A percentile compares a stretch with the other conserved stretches of the same genome.
Evolutionary conservation across 1,140 invertebrate genomes (phyloP).

Genomic region (Nasonia longicornis): DNA sequence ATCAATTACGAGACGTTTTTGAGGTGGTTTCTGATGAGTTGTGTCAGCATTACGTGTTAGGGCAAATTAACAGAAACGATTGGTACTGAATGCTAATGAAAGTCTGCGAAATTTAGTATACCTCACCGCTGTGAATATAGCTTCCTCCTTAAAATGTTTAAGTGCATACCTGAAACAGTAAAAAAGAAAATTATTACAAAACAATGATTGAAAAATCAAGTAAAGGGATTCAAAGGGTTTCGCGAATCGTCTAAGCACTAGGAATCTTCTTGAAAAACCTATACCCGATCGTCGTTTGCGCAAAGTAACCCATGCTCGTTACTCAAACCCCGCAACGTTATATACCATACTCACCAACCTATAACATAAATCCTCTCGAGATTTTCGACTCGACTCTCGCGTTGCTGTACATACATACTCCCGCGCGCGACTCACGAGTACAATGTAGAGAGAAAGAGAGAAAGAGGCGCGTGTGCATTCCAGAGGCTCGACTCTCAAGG

Average conservation of each 20-base stretch:
- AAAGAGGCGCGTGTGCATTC: conserved; percentile 48
- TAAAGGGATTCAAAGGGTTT: no score
- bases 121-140: background rate
- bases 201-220: no score
- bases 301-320: background rate
- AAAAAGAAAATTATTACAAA: background rate
- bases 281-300: background rate
- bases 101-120: background rate
- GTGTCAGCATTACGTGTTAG: background rate
- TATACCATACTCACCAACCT: background rate
- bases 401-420: background rate
- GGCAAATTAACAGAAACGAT: background rate
- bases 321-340: background rate
- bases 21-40: no score
- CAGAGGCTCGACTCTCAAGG: conserved; percentile 53
- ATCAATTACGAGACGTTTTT: no score
- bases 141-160: background rate
- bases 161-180: background rate
- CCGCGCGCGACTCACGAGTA: conserved; percentile 44
- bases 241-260: no score
- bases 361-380: conserved; percentile 7
- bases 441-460: conserved; percentile 43
- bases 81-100: background rate
- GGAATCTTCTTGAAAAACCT: background rate
- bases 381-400: background rate